phyloP scores from a whole-genome alignment of 2,797 vertebrate species.

The Tamandua tetradactyla region DNA sequence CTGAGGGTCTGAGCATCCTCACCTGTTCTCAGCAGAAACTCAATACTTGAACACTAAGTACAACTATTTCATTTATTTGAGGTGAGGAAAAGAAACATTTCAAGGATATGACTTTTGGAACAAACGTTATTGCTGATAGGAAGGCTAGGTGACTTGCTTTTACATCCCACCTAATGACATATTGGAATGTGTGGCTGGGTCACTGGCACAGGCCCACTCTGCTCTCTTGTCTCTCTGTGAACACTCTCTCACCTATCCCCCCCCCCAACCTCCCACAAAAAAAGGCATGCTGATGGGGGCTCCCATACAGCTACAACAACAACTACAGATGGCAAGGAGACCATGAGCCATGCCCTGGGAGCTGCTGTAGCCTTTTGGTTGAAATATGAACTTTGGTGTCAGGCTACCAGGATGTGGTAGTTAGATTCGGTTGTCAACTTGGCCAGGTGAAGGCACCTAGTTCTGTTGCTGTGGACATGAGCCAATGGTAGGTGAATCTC shows the following conservation, averaged over 20 bases:
- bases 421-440: no score
- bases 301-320: neutral
- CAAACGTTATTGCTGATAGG: neutral
- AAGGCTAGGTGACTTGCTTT: neutral
- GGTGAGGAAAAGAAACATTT: neutral
- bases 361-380: neutral
- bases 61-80: neutral
- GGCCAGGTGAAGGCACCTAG: no score
- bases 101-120: neutral
- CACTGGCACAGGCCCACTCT: neutral
- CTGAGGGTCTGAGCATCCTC: neutral
- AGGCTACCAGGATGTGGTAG: neutral
- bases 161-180: neutral
- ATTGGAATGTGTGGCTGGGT: neutral
- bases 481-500: no score
- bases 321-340: neutral
- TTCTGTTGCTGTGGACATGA: no score
- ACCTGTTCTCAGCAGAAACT: neutral
- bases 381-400: neutral
- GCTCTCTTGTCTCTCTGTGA: neutral
- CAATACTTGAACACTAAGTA: neutral
- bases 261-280: neutral
- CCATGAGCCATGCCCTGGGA: neutral
- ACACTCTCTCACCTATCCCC: neutral
- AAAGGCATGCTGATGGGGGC: neutral